Conservation (phyloP, 1,140 invertebrate genomes). For the Conus ventricosus region DNA sequence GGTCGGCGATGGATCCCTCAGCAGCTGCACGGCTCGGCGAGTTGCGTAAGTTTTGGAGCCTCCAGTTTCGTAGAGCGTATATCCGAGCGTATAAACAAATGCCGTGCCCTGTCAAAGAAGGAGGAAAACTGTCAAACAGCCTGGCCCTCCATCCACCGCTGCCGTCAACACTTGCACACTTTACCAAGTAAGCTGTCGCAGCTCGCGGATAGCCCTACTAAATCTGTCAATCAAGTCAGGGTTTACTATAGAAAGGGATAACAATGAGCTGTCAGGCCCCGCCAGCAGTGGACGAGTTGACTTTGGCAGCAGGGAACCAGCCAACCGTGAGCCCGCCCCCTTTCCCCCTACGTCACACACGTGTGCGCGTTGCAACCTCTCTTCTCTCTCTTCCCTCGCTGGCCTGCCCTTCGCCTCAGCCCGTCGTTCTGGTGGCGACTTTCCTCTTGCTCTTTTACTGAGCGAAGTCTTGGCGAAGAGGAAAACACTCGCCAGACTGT, state of each 20-base stretch:
- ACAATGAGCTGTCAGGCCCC: constrained; percentile 71
- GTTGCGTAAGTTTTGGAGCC: constrained; percentile 52
- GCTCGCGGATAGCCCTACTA: constrained; percentile 67
- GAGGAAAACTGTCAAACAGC: constrained; percentile 69
- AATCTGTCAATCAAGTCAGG: constrained; percentile 71
- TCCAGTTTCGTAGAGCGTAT: constrained; percentile 45
- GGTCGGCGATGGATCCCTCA: constrained; percentile 29
- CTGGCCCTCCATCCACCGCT: constrained; percentile 52
- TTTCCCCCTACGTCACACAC: constrained; percentile 41
- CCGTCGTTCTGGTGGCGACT: neutral
- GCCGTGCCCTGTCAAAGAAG: constrained; percentile 66
- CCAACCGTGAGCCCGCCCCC: constrained; percentile 43
- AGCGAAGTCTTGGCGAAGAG: neutral
- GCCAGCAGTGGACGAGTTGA: constrained; percentile 62
- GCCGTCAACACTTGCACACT: constrained; percentile 70
- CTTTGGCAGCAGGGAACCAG: constrained; percentile 54
- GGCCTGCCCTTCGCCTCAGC: neutral
- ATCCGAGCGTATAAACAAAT: constrained; percentile 66
- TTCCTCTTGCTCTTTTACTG: neutral
- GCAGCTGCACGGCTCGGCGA: constrained; percentile 40
- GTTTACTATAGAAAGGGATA: constrained; percentile 67
- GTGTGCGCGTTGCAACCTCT: constrained; percentile 26
- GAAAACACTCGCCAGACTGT: neutral
- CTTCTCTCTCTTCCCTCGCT: neutral
- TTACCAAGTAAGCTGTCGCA: constrained; percentile 69